Percentiles rank a stretch among this genome's conserved stretches.
Evolutionary conservation across 2,113 vertebrate species (phyloP).

Genomic region (Ceyx margarethae): DNA sequence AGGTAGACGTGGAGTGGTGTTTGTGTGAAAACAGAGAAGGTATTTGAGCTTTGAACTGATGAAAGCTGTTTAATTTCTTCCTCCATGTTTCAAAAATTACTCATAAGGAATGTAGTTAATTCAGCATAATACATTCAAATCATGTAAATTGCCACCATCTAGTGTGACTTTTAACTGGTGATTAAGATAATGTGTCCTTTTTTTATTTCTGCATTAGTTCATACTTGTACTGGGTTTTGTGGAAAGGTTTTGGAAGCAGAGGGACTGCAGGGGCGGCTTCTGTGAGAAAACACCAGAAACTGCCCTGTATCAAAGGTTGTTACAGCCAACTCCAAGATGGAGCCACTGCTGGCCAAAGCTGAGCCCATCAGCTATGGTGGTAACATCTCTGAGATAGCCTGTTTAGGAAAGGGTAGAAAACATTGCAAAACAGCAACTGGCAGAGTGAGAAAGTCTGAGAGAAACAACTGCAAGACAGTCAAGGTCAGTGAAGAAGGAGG

Average conservation of each 20-base stretch:
- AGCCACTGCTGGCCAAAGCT: accelerated
- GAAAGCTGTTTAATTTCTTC: background rate
- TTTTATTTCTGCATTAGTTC: background rate
- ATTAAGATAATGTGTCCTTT: background rate
- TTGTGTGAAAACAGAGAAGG: background rate
- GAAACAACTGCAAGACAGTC: background rate
- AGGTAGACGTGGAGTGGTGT: no score
- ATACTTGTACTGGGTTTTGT: accelerated
- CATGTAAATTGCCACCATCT: background rate
- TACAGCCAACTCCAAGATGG: accelerated
- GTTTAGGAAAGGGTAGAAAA: background rate
- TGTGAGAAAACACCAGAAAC: background rate
- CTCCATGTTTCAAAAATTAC: background rate
- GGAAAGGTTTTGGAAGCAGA: background rate
- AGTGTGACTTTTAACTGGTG: background rate
- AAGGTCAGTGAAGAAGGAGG: background rate
- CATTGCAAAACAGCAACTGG: accelerated
- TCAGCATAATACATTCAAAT: background rate
- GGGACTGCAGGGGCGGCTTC: background rate
- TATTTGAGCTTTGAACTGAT: background rate
- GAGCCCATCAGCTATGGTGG: accelerated
- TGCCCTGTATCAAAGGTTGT: accelerated
- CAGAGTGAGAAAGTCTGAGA: background rate
- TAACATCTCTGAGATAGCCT: accelerated
- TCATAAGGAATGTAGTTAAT: background rate